A percentile compares a stretch with the other conserved stretches of the same genome.
phyloP scores from a whole-genome alignment of 2,113 vertebrate species.

The Neotoma lepida region DNA sequence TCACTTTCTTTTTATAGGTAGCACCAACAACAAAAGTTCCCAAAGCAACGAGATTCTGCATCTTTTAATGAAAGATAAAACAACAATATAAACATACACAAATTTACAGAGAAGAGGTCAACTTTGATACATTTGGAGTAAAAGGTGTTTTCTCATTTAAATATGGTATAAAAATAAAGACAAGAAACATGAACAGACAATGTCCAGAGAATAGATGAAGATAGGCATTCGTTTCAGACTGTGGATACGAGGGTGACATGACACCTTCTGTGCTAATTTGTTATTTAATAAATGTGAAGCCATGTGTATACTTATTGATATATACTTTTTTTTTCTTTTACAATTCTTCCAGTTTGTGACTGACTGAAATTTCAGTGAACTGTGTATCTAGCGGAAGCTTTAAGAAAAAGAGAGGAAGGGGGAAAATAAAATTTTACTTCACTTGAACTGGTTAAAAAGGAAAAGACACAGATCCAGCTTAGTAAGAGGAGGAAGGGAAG shows the following conservation, averaged over 20 bases:
- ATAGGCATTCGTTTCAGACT: constrained; percentile 86
- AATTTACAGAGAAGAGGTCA: constrained; percentile 94
- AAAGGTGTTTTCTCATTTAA: constrained; percentile 94
- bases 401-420: constrained; percentile 53
- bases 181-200: constrained; percentile 93
- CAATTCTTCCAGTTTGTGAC: constrained; percentile 90
- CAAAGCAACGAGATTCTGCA: constrained; percentile 86
- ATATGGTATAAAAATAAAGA: constrained; percentile 99
- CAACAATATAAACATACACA: constrained; percentile 91
- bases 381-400: constrained; percentile 86
- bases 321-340: constrained; percentile 84
- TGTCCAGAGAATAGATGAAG: constrained; percentile 91
- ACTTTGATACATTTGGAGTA: constrained; percentile 96
- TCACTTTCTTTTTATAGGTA: constrained; percentile 57
- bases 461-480: constrained; percentile 86
- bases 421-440: constrained; percentile 81
- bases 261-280: constrained; percentile 91
- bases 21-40: constrained; percentile 81
- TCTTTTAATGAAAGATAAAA: constrained; percentile 91
- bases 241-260: constrained; percentile 90
- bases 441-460: constrained; percentile 88
- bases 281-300: constrained; percentile 93
- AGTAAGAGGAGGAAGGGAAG: constrained; percentile 87
- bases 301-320: constrained; percentile 88
- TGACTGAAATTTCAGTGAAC: constrained; percentile 85